Evolutionary conservation across 2,888 invertebrate genomes (phyloP).

Genomic region (Anthophora plumipes): DNA sequence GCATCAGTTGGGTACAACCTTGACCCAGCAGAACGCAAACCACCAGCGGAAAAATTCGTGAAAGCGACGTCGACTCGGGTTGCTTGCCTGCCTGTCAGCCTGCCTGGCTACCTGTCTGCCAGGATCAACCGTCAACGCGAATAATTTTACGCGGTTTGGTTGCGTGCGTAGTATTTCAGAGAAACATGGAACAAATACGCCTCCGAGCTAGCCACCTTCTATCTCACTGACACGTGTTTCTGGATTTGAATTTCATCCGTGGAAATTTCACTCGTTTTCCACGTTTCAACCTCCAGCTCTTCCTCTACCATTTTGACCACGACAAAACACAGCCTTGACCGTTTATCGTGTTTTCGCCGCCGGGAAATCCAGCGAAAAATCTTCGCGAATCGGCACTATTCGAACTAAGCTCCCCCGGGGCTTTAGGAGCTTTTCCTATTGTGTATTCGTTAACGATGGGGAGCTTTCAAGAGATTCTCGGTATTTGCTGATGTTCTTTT

Average conservation of each 20-base stretch:
- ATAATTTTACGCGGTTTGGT: conserved; percentile 34
- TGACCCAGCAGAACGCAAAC: conserved; percentile 45
- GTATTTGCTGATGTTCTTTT: neutral
- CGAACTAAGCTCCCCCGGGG: neutral
- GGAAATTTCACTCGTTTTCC: conserved; percentile 37
- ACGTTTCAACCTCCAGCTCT: neutral
- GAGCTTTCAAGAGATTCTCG: neutral
- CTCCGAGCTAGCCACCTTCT: neutral
- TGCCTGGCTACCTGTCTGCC: neutral
- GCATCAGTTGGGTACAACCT: conserved; percentile 41
- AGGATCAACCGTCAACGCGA: conserved; percentile 8
- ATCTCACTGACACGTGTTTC: conserved; percentile 21
- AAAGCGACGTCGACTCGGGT: conserved; percentile 2
- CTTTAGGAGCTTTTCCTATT: conserved; percentile 1
- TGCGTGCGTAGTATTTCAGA: conserved; percentile 35
- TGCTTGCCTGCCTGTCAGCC: no score
- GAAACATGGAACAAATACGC: conserved; percentile 14
- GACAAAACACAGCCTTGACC: conserved; percentile 52
- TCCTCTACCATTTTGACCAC: neutral
- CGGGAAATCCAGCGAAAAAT: neutral
- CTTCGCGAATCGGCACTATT: conserved; percentile 1
- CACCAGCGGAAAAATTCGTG: conserved; percentile 45
- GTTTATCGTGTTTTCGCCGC: conserved; percentile 1
- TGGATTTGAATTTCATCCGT: conserved; percentile 45
- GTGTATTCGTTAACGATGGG: neutral